Conservation (phyloP, 2,888 invertebrate species). For the Furcula furcula region DNA sequence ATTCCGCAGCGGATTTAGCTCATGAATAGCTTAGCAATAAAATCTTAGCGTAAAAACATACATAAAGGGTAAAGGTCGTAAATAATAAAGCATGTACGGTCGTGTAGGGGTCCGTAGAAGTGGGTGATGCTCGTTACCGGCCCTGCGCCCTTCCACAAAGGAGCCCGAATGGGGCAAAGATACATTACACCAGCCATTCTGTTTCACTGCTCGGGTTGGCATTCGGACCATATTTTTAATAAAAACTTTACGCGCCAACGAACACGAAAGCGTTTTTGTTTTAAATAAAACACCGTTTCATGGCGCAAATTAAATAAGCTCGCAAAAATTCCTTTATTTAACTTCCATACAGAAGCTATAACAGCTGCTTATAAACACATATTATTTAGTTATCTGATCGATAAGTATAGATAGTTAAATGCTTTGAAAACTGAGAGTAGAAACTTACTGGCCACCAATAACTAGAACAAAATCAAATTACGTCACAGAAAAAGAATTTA, state of each 20-base stretch:
- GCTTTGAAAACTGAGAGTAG: too few relatives aligned
- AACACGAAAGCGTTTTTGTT: conserved; percentile 32
- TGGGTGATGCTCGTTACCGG: conserved; percentile 72
- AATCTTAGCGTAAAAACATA: conserved; percentile 79
- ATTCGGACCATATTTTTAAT: conserved; percentile 56
- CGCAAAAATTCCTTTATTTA: not conserved
- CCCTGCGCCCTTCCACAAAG: conserved; percentile 67
- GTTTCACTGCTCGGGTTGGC: conserved; percentile 53
- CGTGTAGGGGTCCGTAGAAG: conserved; percentile 57
- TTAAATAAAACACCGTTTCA: conserved; percentile 34
- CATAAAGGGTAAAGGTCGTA: conserved; percentile 75
- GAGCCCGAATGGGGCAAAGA: conserved; percentile 69
- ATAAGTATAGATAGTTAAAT: too few relatives aligned
- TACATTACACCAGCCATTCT: conserved; percentile 70
- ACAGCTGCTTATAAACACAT: too few relatives aligned
- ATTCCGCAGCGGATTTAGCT: conserved; percentile 59
- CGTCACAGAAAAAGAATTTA: too few relatives aligned
- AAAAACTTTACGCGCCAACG: conserved; percentile 46
- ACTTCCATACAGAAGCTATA: too few relatives aligned
- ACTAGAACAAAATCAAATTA: too few relatives aligned
- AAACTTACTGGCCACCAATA: too few relatives aligned
- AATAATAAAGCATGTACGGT: conserved; percentile 77
- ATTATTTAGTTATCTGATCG: too few relatives aligned
- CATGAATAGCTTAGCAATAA: conserved; percentile 76
- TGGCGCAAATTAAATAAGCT: conserved; percentile 13